Evolutionary conservation across 1,140 invertebrate genomes (phyloP).

Genomic region (Propsilocerus akamusi): DNA sequence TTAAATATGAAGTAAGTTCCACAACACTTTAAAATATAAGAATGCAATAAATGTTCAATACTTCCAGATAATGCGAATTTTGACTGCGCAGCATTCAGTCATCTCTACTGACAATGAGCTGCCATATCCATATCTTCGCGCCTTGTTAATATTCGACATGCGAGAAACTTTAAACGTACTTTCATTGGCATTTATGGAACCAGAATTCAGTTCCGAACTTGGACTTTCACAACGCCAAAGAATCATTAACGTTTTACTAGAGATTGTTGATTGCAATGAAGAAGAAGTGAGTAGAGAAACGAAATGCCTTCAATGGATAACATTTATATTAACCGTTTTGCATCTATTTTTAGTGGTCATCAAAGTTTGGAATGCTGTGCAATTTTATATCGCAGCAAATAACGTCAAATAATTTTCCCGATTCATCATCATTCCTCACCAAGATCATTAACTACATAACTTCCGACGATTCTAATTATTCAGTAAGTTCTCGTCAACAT

Average conservation of each 20-base stretch:
- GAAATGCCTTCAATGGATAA: conserved; percentile 5
- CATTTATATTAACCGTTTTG: conserved; percentile 6
- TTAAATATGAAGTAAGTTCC: conserved; percentile 53
- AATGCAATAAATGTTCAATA: neutral
- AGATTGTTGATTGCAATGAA: conserved; percentile 51
- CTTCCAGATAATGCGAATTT: conserved; percentile 23
- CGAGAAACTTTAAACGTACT: conserved; percentile 81
- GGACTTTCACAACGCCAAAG: conserved; percentile 54
- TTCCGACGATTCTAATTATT: conserved; percentile 12
- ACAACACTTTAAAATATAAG: conserved; percentile 10
- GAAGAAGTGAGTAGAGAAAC: conserved; percentile 36
- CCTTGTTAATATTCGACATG: conserved; percentile 70
- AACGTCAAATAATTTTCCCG: conserved; percentile 24
- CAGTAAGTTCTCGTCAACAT: conserved; percentile 23
- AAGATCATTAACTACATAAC: conserved; percentile 26
- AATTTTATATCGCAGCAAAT: conserved; percentile 30
- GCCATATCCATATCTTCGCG: conserved; percentile 60
- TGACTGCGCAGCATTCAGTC: conserved; percentile 47
- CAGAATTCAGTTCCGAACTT: conserved; percentile 55
- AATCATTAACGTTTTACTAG: conserved; percentile 61
- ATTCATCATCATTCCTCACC: conserved; percentile 23
- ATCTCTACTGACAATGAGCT: conserved; percentile 42
- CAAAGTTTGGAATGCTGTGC: conserved; percentile 25
- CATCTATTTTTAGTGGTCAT: conserved; percentile 22
- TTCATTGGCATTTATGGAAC: conserved; percentile 70